Percentiles rank a stretch among this genome's conserved stretches.
Evolutionary conservation across 2,113 vertebrate species (phyloP).

Genomic region (Tenebrosternarchus preto): DNA sequence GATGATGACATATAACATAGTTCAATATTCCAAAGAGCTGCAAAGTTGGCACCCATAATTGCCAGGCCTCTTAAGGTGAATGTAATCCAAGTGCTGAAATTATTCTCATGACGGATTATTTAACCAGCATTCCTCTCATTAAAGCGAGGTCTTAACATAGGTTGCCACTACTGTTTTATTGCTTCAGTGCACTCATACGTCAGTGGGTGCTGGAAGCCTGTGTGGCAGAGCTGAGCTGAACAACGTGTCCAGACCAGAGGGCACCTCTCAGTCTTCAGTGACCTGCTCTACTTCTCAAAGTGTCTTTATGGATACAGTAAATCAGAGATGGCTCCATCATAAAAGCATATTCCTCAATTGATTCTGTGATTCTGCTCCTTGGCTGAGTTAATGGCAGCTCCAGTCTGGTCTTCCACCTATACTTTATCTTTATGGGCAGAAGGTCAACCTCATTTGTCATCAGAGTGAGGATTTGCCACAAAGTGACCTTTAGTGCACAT

Average conservation of each 20-base stretch:
- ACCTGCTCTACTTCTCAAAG: slow-evolving; percentile 47
- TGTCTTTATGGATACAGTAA: slow-evolving; percentile 60
- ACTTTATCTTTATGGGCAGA: slow-evolving; percentile 41
- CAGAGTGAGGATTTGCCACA: neutral
- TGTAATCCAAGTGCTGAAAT: slow-evolving; percentile 3
- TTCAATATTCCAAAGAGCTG: no score
- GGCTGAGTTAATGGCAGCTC: slow-evolving; percentile 40
- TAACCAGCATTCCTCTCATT: neutral
- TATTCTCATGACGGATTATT: neutral
- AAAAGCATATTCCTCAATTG: slow-evolving; percentile 54
- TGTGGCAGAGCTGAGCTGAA: slow-evolving; percentile 50
- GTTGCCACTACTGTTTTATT: slow-evolving; percentile 34
- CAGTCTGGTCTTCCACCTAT: slow-evolving; percentile 47
- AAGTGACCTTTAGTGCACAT: slow-evolving; percentile 28
- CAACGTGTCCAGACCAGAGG: slow-evolving; percentile 56
- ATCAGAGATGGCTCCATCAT: slow-evolving; percentile 57
- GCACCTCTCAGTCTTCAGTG: slow-evolving; percentile 48
- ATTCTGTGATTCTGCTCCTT: slow-evolving; percentile 38
- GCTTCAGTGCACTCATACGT: slow-evolving; percentile 25
- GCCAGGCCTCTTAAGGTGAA: no score
- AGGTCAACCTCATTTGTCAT: slow-evolving; percentile 41
- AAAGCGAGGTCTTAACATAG: neutral
- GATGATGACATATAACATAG: no score
- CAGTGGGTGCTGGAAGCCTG: neutral
- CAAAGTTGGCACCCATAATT: no score